Base-by-base conservation (phyloP, 2,113 vertebrate genomes). In the Nyctereutes procyonoides region DNA sequence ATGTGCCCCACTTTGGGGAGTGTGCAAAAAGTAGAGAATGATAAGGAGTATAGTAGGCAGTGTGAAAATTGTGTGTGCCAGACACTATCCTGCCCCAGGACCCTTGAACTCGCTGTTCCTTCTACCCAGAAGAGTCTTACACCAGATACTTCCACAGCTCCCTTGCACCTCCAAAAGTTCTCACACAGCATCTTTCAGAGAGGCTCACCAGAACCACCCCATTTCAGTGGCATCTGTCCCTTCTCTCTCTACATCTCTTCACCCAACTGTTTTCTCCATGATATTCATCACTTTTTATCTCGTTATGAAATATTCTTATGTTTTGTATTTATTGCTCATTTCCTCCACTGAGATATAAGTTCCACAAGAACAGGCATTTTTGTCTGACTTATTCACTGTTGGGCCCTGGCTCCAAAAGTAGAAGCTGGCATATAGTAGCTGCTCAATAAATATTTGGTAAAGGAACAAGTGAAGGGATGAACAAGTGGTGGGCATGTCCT, bases 71-170 rank as follows among this genome's bases (percentile, higher is more conserved):
- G 8, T 67, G 81, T 56, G 53, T 77, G 4, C 30, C 0, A 1
- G 17, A 22, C 8, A 14, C 16, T 84, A 0, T 73, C 32, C 38
- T 83, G 71, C 15, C 71, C 60, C 73, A 12, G 83, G 71, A 55
- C 79, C n/a, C 63, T 82, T 16, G 77, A 83, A 85, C 69, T 20
- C 56, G 5, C 30, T 88, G 17, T 56, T 94, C 8, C 26, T 16
- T 58, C n/a, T 73, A n/a, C 60, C 80, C n/a, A n/a, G 53, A 53
- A 84, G 55, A 55, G 5, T 22, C 62, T 92, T 3, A 24, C 14
- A 5, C 43, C 16, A 30, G 3, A 56, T 26, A 32, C 15, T 26
- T 43, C 26, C 43, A 8, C 0, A 0, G 43, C 22, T 71, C 48
- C 20, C 13, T 20, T 38, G 67, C 30, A 1, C 60, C 56, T 65